Evolutionary conservation across 2,113 vertebrate species (phyloP).

Genomic region (Clupea harengus): DNA sequence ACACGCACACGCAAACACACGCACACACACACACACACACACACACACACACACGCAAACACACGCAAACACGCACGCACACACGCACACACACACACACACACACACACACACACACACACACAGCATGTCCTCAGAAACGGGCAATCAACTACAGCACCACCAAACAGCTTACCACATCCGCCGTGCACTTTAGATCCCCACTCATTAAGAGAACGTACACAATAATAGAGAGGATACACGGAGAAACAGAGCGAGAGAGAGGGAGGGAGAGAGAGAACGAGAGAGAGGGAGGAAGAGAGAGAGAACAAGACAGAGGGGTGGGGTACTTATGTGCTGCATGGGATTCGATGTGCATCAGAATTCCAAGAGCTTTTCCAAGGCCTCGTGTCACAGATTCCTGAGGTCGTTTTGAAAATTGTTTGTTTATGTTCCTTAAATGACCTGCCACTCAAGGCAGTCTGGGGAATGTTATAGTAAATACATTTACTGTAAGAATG

Average conservation of each 20-base stretch:
- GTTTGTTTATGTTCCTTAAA: slow-evolving; percentile 32
- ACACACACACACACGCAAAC: background rate
- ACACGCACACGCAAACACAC: background rate
- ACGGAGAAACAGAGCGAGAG: background rate
- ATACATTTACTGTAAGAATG: slow-evolving; percentile 2
- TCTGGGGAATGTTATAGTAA: slow-evolving; percentile 26
- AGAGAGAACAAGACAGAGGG: background rate
- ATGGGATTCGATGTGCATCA: slow-evolving; percentile 31
- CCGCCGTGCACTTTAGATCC: background rate
- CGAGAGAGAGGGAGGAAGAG: background rate
- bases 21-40: background rate
- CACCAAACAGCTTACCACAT: background rate
- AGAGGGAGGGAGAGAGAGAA: background rate
- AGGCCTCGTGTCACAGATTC: slow-evolving; percentile 36
- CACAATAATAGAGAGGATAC: background rate
- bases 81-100: background rate
- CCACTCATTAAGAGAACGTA: background rate
- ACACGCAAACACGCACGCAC: background rate
- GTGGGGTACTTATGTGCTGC: background rate
- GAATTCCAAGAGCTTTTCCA: slow-evolving; percentile 30
- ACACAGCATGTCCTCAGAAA: background rate
- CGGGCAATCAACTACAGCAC: background rate
- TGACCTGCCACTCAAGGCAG: slow-evolving; percentile 34
- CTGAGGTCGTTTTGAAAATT: slow-evolving; percentile 30
- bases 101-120: background rate